These are phyloP conservation scores for Sarcoramphus papa DNA, from an alignment of 2,797 vertebrate genomes.

Conservation along the genomic window DNA sequence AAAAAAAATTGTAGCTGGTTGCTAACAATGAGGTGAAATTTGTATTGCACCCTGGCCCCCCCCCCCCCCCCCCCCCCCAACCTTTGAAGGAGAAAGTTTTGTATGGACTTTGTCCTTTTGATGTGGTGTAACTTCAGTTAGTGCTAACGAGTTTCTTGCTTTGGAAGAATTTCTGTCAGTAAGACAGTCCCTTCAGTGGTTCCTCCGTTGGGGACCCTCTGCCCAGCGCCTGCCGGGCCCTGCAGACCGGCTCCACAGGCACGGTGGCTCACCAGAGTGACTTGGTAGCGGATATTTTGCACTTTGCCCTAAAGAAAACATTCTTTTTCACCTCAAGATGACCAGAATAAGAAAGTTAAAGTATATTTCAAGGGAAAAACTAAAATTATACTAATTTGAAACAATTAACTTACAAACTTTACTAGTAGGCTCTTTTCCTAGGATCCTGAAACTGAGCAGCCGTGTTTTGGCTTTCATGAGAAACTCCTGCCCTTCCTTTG, in stretches of 20 bases:
- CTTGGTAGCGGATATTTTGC: not conserved
- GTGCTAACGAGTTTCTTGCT: accelerated
- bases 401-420: not conserved
- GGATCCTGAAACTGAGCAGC: not conserved
- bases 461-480: not conserved
- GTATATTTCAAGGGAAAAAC: not conserved
- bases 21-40: not conserved
- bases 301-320: not conserved
- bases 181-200: not conserved
- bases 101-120: not conserved
- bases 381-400: not conserved
- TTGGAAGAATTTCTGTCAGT: not conserved
- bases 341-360: not conserved
- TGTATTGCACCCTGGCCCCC: not conserved
- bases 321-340: not conserved
- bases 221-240: too few species aligned
- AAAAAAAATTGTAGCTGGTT: not conserved
- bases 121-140: not conserved
- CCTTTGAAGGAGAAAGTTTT: not conserved
- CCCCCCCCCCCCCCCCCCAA: too few species aligned
- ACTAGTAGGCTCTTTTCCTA: not conserved
- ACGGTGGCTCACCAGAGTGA: not conserved
- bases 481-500: not conserved
- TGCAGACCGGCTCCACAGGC: not conserved
- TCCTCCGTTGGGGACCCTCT: not conserved